These are phyloP conservation scores for Ceratitis capitata DNA, from an alignment of 1,140 invertebrate genomes.

Conservation along the genomic window DNA sequence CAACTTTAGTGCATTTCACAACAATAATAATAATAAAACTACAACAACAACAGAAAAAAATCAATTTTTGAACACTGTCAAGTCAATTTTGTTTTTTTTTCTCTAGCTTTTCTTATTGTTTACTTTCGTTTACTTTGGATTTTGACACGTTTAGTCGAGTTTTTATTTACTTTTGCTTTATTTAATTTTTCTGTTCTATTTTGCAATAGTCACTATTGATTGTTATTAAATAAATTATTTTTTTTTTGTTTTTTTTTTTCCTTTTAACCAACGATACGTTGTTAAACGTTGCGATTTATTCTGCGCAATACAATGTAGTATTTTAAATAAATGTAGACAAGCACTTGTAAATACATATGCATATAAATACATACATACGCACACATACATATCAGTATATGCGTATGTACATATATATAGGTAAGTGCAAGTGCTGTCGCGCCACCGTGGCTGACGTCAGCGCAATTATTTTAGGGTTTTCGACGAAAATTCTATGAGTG, in stretches of 20 bases:
- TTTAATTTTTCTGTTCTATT: too few relatives aligned
- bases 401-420: neutral
- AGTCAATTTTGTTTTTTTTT: neutral
- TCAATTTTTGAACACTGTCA: neutral
- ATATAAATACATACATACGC: neutral
- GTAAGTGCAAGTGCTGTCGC: neutral
- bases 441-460: neutral
- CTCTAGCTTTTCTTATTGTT: neutral
- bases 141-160: neutral
- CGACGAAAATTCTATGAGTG: constrained; percentile 11
- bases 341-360: too few relatives aligned
- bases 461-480: constrained; percentile 33
- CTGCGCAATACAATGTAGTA: constrained; percentile 9
- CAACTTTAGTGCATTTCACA: neutral
- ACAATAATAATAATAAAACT: neutral
- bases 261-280: neutral
- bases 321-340: too few relatives aligned
- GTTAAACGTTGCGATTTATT: neutral
- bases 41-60: neutral
- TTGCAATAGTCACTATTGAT: neutral
- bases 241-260: neutral
- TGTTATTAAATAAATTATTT: neutral
- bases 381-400: neutral
- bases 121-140: neutral
- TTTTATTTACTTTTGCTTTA: neutral